These are phyloP conservation scores for Heptranchias perlo DNA, from an alignment of 2,113 vertebrate species.

Conservation along the genomic window DNA sequence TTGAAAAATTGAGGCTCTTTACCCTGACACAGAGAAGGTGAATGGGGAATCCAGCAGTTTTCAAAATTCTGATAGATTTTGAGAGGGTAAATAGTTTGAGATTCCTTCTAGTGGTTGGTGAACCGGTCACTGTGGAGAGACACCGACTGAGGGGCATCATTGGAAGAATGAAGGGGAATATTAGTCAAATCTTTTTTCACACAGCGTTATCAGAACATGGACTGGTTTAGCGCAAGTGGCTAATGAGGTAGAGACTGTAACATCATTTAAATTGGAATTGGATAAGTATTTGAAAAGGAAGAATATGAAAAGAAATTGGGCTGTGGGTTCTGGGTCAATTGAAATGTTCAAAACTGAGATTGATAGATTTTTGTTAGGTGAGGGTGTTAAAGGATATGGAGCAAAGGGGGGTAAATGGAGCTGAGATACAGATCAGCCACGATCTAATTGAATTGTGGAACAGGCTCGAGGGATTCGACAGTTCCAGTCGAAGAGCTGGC, in stretches of 20 bases:
- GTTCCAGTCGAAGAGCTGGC: not conserved
- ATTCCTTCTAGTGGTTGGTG: not conserved
- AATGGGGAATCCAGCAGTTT: not conserved
- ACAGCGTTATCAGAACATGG: not conserved
- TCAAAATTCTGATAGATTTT: not conserved
- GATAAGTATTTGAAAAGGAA: no score
- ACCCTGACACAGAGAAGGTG: not conserved
- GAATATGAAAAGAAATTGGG: no score
- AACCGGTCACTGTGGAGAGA: not conserved
- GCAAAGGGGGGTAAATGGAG: no score
- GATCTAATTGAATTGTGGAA: no score
- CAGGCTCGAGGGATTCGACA: not conserved
- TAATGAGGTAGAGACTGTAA: not conserved
- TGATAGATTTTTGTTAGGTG: no score
- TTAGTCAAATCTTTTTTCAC: not conserved
- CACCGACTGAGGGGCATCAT: not conserved
- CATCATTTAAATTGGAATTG: no score
- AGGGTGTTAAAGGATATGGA: no score
- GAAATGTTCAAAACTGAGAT: no score
- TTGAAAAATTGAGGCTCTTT: not conserved
- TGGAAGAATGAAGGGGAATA: not conserved
- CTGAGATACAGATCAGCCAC: no score
- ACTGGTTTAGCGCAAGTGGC: not conserved
- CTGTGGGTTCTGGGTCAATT: no score
- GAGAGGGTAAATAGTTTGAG: not conserved